Base-by-base conservation (phyloP, 2,797 vertebrate species). In the Gallirallus australis region DNA sequence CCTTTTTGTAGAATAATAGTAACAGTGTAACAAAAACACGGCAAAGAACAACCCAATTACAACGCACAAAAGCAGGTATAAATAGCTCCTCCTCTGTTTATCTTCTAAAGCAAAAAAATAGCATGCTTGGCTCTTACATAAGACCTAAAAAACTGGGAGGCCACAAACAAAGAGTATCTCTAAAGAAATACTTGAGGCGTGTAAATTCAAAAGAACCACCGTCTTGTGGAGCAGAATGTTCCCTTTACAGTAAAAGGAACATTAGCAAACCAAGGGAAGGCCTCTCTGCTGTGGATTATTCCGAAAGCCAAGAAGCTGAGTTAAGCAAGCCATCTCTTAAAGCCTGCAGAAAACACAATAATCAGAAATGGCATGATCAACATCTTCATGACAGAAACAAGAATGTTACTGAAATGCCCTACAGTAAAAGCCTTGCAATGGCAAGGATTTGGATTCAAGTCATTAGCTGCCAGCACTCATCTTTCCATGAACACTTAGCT, bases 401-500 rank as follows among this genome's bases (percentile, higher is more conserved):
- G 56, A 2, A 60, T 0, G 30, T 40, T 70, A 40, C 72, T 59
- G 72, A 88, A 83, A 86, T 4, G 76, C 40, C 73, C 79, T 24
- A 19, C 35, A 81, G 65, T 21, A 78, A 81, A 86, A 89, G 73
- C 31, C 45, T n/a, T 63, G 84, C 40, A 45, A 9, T 5, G 39
- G 53, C 53, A 92, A 78, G 31, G 53, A 81, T 70, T 87, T 59
- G 54, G 72, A 93, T 54, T 86, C 61, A 42, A 86, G 70, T 70
- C 83, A 73, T 77, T 40, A 83, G 90, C 61, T 76, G 66, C 63
- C 50, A 63, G 56, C 33, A 73, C 48, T 40, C n/a, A 50, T 81
- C 82, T 53, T 96, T 90, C 85, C 65, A 81, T 90, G 72, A 95
- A 76, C 28, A 60, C 42, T 92, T 85, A 92, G 89, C 91, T 88